Conservation (phyloP, 1,140 invertebrate species). For the Ruditapes philippinarum region DNA sequence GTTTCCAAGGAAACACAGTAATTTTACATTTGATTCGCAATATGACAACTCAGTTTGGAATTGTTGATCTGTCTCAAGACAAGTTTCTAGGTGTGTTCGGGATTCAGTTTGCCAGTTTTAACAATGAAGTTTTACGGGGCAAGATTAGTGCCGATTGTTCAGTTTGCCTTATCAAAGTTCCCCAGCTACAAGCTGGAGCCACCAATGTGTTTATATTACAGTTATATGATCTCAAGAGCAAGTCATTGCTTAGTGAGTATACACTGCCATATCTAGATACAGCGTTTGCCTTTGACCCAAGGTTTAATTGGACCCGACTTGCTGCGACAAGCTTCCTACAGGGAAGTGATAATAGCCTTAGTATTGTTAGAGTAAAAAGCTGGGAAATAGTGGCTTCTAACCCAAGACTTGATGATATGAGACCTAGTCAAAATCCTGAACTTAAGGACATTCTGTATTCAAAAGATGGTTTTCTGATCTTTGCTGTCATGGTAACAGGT, state of each 20-base stretch:
- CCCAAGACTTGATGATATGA: slow-evolving; percentile 80
- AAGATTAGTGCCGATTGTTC: slow-evolving; percentile 85
- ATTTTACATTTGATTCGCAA: slow-evolving; percentile 85
- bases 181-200: slow-evolving; percentile 72
- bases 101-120: slow-evolving; percentile 83
- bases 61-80: slow-evolving; percentile 83
- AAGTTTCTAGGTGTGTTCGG: slow-evolving; percentile 86
- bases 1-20: slow-evolving; percentile 83
- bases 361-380: slow-evolving; percentile 77
- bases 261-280: slow-evolving; percentile 79
- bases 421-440: slow-evolving; percentile 79
- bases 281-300: slow-evolving; percentile 85
- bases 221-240: slow-evolving; percentile 82
- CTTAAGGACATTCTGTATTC: slow-evolving; percentile 84
- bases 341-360: slow-evolving; percentile 83
- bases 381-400: slow-evolving; percentile 83
- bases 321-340: slow-evolving; percentile 84
- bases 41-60: slow-evolving; percentile 85
- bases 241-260: slow-evolving; percentile 79
- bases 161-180: slow-evolving; percentile 84
- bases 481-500: slow-evolving; percentile 83
- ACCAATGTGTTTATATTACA: slow-evolving; percentile 81
- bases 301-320: slow-evolving; percentile 83
- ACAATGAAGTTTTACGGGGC: slow-evolving; percentile 85
- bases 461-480: slow-evolving; percentile 84